Conservation (phyloP, 2,888 invertebrate genomes). For the Neoaliturus tenellus region DNA sequence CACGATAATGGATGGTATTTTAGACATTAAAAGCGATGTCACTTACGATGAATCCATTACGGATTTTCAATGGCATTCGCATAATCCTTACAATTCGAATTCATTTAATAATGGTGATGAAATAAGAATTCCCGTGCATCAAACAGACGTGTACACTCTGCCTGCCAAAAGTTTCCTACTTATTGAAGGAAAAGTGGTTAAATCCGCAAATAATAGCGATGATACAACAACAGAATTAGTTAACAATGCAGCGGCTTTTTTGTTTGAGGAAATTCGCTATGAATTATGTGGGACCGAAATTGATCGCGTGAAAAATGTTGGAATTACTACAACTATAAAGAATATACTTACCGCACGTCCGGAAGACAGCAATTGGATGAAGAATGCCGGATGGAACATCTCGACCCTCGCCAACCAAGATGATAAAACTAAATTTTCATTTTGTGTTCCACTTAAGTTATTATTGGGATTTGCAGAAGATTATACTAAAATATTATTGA, state of each 20-base stretch:
- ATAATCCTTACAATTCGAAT: constrained; percentile 15
- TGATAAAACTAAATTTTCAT: constrained; percentile 3
- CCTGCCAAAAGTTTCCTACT: not conserved
- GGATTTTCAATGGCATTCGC: constrained; percentile 20
- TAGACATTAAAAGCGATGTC: not conserved
- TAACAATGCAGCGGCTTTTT: constrained; percentile 21
- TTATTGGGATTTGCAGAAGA: no score
- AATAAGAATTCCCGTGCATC: constrained; percentile 27
- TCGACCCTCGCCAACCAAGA: not conserved
- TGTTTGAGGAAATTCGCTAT: constrained; percentile 6
- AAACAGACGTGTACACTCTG: not conserved
- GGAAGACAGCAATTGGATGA: not conserved
- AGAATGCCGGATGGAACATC: constrained; percentile 34
- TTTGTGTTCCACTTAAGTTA: not conserved
- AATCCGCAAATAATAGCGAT: not conserved
- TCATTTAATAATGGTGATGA: constrained; percentile 9
- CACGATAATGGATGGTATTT: constrained; percentile 8
- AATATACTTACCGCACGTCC: constrained; percentile 1
- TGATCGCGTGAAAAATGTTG: not conserved
- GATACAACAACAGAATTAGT: not conserved
- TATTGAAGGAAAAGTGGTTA: not conserved
- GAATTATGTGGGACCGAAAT: constrained; percentile 9
- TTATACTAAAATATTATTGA: constrained; percentile 19
- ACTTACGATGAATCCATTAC: constrained; percentile 15
- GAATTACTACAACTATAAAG: constrained; percentile 5